These are phyloP conservation scores for Stratiolaelaps scimitus DNA, from an alignment of 1,140 invertebrate genomes.

Conservation along the genomic window DNA sequence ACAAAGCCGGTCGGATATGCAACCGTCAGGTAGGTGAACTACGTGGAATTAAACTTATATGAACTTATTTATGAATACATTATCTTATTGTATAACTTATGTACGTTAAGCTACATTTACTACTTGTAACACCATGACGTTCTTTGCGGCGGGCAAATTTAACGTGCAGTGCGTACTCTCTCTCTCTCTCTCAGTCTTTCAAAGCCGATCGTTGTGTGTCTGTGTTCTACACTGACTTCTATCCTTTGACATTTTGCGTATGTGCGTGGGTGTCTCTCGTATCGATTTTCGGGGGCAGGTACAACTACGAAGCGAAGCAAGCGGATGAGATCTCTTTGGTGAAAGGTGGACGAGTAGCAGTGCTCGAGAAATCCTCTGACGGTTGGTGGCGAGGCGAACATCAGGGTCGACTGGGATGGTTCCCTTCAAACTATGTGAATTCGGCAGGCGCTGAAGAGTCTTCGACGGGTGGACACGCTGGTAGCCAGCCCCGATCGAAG, in stretches of 20 bases:
- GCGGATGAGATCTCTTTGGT: constrained; percentile 85
- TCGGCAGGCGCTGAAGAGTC: constrained; percentile 60
- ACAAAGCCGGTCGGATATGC: constrained; percentile 16
- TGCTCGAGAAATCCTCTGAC: constrained; percentile 96
- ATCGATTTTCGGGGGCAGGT: constrained; percentile 61
- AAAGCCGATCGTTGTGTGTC: no score
- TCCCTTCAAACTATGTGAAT: constrained; percentile 87
- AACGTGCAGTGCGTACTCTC: no score
- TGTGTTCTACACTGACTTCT: no score
- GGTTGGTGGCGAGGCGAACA: constrained; percentile 98
- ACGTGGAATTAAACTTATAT: no score
- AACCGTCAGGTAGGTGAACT: constrained; percentile 15
- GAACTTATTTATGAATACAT: no score
- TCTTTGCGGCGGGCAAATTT: no score
- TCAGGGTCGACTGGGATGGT: constrained; percentile 70
- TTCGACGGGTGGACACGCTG: constrained; percentile 55
- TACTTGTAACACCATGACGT: no score
- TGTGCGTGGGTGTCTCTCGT: no score
- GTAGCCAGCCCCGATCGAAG: constrained; percentile 72
- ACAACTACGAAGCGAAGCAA: constrained; percentile 93
- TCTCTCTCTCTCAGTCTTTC: no score
- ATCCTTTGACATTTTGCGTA: no score
- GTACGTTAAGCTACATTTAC: no score
- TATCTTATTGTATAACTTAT: no score
- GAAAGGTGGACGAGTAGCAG: constrained; percentile 73